Conservation (phyloP, 2,113 vertebrate genomes). For the Tetrax tetrax region DNA sequence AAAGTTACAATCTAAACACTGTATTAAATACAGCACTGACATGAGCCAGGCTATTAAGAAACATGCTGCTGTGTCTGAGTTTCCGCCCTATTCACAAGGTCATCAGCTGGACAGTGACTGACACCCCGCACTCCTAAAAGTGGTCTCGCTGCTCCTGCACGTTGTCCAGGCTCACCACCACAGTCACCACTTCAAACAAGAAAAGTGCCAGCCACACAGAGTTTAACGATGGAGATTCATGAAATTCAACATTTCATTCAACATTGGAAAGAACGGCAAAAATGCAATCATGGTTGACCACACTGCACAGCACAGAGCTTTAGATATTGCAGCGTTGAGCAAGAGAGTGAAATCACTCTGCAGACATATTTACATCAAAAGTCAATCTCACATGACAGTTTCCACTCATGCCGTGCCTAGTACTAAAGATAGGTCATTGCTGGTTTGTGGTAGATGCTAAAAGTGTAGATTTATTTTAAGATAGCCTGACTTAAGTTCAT, state of each 20-base stretch:
- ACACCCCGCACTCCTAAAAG: neutral
- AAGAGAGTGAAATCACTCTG: neutral
- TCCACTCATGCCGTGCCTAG: neutral
- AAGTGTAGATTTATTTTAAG: conserved; percentile 54
- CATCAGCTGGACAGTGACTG: neutral
- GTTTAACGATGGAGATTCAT: neutral
- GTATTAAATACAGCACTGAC: neutral
- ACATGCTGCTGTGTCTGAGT: neutral
- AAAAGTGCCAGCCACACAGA: neutral
- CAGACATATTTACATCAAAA: neutral
- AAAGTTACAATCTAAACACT: neutral
- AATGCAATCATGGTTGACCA: neutral
- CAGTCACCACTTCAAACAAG: neutral
- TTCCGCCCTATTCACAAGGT: neutral
- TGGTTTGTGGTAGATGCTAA: neutral
- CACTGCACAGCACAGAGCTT: neutral
- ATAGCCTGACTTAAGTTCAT: conserved; percentile 27
- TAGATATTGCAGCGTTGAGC: neutral
- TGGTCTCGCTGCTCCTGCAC: neutral
- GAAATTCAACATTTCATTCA: neutral
- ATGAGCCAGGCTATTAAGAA: neutral
- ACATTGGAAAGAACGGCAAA: neutral
- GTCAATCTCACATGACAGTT: neutral
- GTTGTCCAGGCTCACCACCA: neutral
- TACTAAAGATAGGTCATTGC: conserved; percentile 40